phyloP scores from a whole-genome alignment of 2,888 invertebrate species.

The Chaetogeoica ovagalla region DNA sequence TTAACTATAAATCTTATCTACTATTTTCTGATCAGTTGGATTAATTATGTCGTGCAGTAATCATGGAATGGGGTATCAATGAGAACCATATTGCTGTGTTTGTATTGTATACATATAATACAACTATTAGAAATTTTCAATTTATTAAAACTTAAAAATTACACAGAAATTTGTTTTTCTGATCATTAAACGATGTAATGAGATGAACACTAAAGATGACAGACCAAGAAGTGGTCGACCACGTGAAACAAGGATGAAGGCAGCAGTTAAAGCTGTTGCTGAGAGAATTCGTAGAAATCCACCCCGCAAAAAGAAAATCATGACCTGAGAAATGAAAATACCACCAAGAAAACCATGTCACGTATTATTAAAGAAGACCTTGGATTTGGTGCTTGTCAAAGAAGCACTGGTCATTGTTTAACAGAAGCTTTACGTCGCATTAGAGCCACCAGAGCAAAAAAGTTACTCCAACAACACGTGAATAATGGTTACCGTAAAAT shows the following conservation, averaged over 20 bases:
- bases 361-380: constrained; percentile 22
- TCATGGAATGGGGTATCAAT: too few species aligned
- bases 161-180: constrained; percentile 19
- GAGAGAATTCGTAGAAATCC: not conserved
- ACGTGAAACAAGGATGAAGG: not conserved
- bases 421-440: not conserved
- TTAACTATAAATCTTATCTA: too few species aligned
- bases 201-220: constrained; percentile 5
- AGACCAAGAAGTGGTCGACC: not conserved
- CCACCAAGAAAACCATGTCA: constrained; percentile 25
- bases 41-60: too few species aligned
- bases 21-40: too few species aligned
- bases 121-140: not conserved
- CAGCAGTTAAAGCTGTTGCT: not conserved
- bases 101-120: too few species aligned
- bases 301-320: not conserved
- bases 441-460: not conserved
- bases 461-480: too few species aligned
- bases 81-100: too few species aligned
- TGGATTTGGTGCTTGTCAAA: constrained; percentile 1
- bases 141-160: constrained; percentile 1
- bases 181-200: not conserved
- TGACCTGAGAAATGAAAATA: constrained; percentile 10
- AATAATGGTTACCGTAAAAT: too few species aligned
- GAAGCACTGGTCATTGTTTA: not conserved